Conservation (phyloP, 2,113 vertebrate genomes). For the Pachycephala philippinensis region DNA sequence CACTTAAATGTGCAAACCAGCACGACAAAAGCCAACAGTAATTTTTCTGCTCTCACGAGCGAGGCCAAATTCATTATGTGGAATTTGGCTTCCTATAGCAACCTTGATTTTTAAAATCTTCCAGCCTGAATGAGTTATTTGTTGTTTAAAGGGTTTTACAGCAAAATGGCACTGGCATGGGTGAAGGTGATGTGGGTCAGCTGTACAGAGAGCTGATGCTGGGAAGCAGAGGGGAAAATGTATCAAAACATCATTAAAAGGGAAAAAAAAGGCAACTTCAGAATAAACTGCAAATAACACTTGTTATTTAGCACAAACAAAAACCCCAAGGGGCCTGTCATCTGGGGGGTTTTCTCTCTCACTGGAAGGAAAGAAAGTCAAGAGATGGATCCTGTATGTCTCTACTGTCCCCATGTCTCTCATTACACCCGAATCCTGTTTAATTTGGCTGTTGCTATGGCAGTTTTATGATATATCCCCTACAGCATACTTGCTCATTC, state of each 20-base stretch:
- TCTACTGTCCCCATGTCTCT: background rate
- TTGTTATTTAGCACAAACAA: background rate
- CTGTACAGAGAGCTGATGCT: background rate
- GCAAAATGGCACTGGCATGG: background rate
- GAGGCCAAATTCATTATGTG: background rate
- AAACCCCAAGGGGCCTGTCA: fast-evolving
- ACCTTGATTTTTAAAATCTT: background rate
- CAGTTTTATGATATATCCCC: background rate
- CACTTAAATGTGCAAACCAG: background rate
- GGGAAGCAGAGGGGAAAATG: background rate
- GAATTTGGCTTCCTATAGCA: background rate
- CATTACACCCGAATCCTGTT: background rate
- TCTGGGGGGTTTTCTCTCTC: background rate
- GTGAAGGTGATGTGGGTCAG: background rate
- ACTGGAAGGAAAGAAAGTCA: background rate
- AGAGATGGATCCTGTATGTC: background rate
- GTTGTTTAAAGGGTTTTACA: background rate
- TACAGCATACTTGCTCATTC: background rate
- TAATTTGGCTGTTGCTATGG: background rate
- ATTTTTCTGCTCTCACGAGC: background rate
- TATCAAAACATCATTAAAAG: background rate
- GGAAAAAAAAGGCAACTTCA: background rate
- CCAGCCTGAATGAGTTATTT: background rate
- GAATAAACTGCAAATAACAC: background rate
- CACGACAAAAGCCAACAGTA: background rate